Percentiles rank a stretch among this genome's conserved stretches.
Evolutionary conservation across 2,113 vertebrate species (phyloP).

Genomic region (Herpetotheres cachinnans): DNA sequence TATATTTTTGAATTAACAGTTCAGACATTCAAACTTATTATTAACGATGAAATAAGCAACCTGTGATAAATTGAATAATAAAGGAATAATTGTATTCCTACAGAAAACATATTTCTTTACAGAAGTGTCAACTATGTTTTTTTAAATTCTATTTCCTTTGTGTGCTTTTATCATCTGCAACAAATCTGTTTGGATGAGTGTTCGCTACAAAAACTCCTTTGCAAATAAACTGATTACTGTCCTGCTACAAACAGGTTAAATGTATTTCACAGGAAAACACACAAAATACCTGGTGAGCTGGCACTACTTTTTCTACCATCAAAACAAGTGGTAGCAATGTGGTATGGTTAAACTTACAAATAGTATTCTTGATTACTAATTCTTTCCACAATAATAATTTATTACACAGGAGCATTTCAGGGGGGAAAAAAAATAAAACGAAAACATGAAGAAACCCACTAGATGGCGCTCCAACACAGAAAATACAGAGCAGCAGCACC

Average conservation of each 20-base stretch:
- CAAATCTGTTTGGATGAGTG: neutral
- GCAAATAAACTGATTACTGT: neutral
- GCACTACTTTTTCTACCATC: neutral
- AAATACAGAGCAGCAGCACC: neutral
- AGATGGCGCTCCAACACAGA: constrained; percentile 18
- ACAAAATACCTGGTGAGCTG: neutral
- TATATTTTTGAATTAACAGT: neutral
- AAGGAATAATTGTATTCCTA: neutral
- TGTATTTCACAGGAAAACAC: neutral
- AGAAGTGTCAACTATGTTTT: neutral
- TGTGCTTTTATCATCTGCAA: neutral
- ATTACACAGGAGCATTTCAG: neutral
- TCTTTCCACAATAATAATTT: neutral
- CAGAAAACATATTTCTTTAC: neutral
- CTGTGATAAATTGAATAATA: neutral
- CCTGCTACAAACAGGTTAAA: neutral
- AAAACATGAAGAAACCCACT: neutral
- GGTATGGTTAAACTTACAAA: neutral
- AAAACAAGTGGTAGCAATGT: neutral
- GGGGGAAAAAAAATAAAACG: accelerated
- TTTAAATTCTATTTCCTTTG: neutral
- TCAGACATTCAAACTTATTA: neutral
- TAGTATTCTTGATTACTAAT: neutral
- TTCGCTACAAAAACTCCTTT: neutral
- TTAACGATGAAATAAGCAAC: neutral